Evolutionary conservation across 2,113 vertebrate species (phyloP), one percentile per base, ranked within the genome.

Genomic region (Pungitius pungitius): DNA sequence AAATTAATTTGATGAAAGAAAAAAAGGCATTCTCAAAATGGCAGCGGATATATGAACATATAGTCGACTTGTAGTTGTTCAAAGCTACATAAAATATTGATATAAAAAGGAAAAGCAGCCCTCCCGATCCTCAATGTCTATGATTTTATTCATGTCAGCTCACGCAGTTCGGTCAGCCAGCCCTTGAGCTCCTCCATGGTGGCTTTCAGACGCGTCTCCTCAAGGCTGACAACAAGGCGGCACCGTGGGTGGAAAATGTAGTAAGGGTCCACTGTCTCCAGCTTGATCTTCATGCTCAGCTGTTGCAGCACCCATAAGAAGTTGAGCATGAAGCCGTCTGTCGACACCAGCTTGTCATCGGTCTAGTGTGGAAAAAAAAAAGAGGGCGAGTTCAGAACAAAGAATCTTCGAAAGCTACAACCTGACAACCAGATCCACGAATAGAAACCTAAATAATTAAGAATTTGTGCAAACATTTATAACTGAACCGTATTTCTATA

Each of bases 301-400:
- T 99, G 98, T 92, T 99, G 98, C 40, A 99, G 95, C 61, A 98
- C 98, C 96, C 96, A 99, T 55, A 99, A 90, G 88, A 99, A 98
- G 91, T 99, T 99, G 78, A 99, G 95, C 97, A 99, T 99, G 82
- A 98, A 99, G 77, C 97, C 98, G 1, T 99, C 98, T 17, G 97
- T 97, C 1, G 97, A 98, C 56, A 99, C 97, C 89, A 99, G 90
- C 51, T 98, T 95, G 83, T 99, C 98, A 7, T 99, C 97, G 2
- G 98, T 96, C 98, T 99, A 88, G 22, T 12, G 2, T 22, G 12
- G 24, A 87, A 64, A 57, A 1, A 77, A 4, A 35, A 35, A 30
- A 33, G 6, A n/a, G 10, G 11, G 24, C 22, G 15, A 51, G 37
- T 43, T 39, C 13, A 69, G 60, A 62, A 27, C n/a, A 51, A 18